phyloP scores from a whole-genome alignment of 2,113 vertebrate species.

The Argyrosomus japonicus region DNA sequence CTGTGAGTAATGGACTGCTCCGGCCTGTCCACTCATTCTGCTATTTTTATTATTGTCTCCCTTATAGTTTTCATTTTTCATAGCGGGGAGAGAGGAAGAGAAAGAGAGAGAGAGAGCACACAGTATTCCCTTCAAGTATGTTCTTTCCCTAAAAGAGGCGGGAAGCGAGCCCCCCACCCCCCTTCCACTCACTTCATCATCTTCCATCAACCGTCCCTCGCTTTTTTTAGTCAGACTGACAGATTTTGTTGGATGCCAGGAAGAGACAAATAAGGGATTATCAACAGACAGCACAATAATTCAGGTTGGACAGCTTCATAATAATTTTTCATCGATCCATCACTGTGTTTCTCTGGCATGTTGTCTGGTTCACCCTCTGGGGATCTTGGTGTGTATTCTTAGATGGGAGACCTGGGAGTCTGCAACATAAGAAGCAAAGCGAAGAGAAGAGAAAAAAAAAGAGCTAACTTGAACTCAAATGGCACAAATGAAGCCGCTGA shows the following conservation, averaged over 20 bases:
- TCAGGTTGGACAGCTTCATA: slow-evolving; percentile 75
- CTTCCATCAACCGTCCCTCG: slow-evolving; percentile 65
- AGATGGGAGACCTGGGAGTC: slow-evolving; percentile 22
- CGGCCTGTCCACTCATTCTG: slow-evolving; percentile 85
- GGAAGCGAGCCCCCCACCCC: slow-evolving; percentile 49
- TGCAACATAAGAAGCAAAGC: slow-evolving; percentile 12
- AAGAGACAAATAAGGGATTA: slow-evolving; percentile 76
- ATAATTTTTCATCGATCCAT: slow-evolving; percentile 74
- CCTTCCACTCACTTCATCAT: slow-evolving; percentile 69
- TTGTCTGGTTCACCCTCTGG: slow-evolving; percentile 48
- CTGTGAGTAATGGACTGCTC: slow-evolving; percentile 88
- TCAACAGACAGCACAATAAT: slow-evolving; percentile 76
- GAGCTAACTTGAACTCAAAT: slow-evolving; percentile 7
- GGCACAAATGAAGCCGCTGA: slow-evolving; percentile 31
- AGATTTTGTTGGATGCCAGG: slow-evolving; percentile 70
- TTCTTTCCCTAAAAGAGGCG: slow-evolving; percentile 68
- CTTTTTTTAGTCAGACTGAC: slow-evolving; percentile 62
- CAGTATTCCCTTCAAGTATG: slow-evolving; percentile 69
- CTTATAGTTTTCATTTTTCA: slow-evolving; percentile 87
- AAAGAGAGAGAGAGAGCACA: slow-evolving; percentile 34
- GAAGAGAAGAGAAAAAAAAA: background rate
- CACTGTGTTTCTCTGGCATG: slow-evolving; percentile 33
- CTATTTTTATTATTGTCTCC: slow-evolving; percentile 88
- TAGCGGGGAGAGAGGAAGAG: slow-evolving; percentile 53
- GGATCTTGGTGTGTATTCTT: slow-evolving; percentile 37